Evolutionary conservation across 1,140 invertebrate species (phyloP).

Genomic region (Cydia pomonella): DNA sequence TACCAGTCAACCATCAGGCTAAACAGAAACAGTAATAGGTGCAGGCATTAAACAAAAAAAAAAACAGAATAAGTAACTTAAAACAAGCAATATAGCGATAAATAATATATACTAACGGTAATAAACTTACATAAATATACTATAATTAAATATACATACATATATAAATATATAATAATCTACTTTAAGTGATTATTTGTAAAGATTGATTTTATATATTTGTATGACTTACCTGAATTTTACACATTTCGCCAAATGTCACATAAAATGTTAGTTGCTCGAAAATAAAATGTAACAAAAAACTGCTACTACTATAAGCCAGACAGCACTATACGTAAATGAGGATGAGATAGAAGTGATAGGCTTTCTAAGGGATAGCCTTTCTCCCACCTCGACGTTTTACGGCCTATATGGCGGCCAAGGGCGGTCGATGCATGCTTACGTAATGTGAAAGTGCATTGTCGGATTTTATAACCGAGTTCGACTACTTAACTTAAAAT

Average conservation of each 20-base stretch:
- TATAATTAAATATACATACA: no score
- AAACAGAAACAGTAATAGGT: no score
- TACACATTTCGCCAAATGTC: neutral
- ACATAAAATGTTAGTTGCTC: neutral
- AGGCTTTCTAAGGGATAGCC: neutral
- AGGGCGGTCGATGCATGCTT: conserved; percentile 16
- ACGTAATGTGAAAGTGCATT: conserved; percentile 26
- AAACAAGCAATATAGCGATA: no score
- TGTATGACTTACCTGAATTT: neutral
- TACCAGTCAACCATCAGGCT: no score
- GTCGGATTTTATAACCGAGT: neutral
- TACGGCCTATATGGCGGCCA: conserved; percentile 11
- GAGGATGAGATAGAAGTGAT: neutral
- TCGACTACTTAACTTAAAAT: neutral
- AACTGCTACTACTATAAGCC: neutral
- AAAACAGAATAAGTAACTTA: no score
- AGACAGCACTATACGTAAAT: neutral
- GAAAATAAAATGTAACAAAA: neutral
- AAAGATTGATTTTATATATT: no score
- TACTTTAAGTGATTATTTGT: no score
- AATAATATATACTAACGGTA: no score
- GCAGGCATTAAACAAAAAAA: no score
- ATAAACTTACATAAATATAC: no score
- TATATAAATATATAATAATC: no score
- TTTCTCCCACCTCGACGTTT: conserved; percentile 19